phyloP scores from a whole-genome alignment of 2,113 vertebrate genomes.

The Otis tarda region DNA sequence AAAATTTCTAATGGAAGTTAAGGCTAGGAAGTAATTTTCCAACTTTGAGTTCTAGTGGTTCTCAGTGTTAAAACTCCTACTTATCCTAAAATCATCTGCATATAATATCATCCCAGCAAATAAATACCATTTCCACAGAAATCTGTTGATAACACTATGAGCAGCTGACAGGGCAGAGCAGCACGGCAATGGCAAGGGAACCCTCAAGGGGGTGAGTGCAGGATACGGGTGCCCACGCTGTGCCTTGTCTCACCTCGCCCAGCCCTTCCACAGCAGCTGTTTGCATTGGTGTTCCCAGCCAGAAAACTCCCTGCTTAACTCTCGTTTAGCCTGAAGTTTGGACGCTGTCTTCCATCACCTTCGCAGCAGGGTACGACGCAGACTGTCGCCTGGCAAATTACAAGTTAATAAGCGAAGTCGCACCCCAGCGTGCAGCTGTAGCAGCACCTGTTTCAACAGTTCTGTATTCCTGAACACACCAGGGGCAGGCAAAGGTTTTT shows the following conservation, averaged over 20 bases:
- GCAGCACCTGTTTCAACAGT: slow-evolving; percentile 46
- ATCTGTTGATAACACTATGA: background rate
- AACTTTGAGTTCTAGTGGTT: background rate
- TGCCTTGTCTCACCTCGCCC: background rate
- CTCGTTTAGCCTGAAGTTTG: background rate
- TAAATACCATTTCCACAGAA: background rate
- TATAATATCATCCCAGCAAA: background rate
- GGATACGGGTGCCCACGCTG: fast-evolving
- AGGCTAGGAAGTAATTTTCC: background rate
- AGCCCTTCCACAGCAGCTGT: background rate
- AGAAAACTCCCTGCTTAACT: background rate
- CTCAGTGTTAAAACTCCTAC: background rate
- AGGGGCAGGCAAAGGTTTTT: background rate
- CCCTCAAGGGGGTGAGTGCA: background rate
- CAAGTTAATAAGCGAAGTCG: background rate
- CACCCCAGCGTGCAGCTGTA: background rate
- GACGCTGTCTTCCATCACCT: background rate
- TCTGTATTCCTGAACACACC: background rate
- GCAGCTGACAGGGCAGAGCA: background rate
- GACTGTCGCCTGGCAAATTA: background rate
- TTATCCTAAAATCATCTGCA: background rate
- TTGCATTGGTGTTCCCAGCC: background rate
- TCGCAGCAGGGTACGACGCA: fast-evolving
- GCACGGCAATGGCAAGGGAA: fast-evolving
- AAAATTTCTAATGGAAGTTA: background rate